phyloP scores from a whole-genome alignment of 1,140 invertebrate genomes.

The Nasonia giraulti region DNA sequence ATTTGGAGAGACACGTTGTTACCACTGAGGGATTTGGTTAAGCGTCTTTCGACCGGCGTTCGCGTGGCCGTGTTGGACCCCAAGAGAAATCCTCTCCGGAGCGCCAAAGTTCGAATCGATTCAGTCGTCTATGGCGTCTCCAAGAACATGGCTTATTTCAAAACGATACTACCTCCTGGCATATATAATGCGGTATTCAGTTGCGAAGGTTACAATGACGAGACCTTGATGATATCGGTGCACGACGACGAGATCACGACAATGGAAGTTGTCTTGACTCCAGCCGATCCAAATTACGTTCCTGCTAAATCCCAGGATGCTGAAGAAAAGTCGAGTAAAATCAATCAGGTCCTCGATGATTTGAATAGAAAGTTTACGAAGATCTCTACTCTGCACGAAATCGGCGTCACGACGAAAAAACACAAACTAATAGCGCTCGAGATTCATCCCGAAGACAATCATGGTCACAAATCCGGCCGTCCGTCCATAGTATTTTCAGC shows the following conservation, averaged over 20 bases:
- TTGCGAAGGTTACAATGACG: slow-evolving; percentile 76
- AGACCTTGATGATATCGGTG: slow-evolving; percentile 68
- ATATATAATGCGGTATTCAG: slow-evolving; percentile 77
- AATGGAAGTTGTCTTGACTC: slow-evolving; percentile 59
- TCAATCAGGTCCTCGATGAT: slow-evolving; percentile 59
- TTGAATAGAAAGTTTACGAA: slow-evolving; percentile 64
- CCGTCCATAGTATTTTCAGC: slow-evolving; percentile 67
- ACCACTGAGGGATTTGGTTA: slow-evolving; percentile 80
- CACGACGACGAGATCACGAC: slow-evolving; percentile 63
- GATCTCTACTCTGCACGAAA: slow-evolving; percentile 62
- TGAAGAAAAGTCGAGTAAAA: neutral
- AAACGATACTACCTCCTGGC: slow-evolving; percentile 80
- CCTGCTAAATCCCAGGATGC: neutral
- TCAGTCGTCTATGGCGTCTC: slow-evolving; percentile 78
- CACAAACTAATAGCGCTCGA: slow-evolving; percentile 63
- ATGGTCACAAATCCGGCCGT: slow-evolving; percentile 52
- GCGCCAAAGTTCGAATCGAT: slow-evolving; percentile 82
- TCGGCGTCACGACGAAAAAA: slow-evolving; percentile 59
- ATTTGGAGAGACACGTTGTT: slow-evolving; percentile 85
- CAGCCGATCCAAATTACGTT: neutral
- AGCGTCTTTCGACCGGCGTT: slow-evolving; percentile 77
- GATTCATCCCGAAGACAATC: slow-evolving; percentile 59
- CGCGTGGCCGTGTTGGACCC: slow-evolving; percentile 82
- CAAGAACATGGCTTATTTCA: slow-evolving; percentile 81
- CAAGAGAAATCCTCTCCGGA: slow-evolving; percentile 78